These are phyloP conservation scores for Rhinolophus ferrumequinum DNA, from an alignment of 2,113 vertebrate genomes.

Conservation along the genomic window DNA sequence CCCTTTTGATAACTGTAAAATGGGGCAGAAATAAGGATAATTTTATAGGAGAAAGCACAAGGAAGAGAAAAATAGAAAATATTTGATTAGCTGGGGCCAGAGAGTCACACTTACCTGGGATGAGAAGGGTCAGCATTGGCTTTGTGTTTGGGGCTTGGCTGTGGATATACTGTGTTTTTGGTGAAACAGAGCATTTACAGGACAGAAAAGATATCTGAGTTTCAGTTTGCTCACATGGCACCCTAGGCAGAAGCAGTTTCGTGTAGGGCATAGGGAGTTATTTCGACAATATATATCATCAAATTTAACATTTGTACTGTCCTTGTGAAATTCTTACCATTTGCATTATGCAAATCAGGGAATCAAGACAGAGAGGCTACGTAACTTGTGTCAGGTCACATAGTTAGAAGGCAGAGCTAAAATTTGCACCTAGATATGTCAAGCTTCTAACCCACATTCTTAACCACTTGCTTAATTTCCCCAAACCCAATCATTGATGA, in stretches of 20 bases:
- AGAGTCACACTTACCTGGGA: background rate
- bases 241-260: background rate
- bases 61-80: background rate
- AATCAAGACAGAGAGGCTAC: background rate
- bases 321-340: background rate
- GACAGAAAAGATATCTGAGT: background rate
- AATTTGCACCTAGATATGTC: background rate
- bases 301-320: background rate
- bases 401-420: background rate
- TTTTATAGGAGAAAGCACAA: constrained; percentile 4
- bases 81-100: background rate
- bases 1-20: background rate
- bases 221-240: background rate
- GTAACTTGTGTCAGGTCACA: background rate
- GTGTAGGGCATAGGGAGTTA: background rate
- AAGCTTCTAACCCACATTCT: background rate
- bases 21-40: background rate
- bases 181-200: background rate
- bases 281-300: background rate
- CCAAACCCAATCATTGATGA: background rate
- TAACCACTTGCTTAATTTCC: background rate
- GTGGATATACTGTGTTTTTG: background rate
- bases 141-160: background rate
- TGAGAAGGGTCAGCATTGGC: background rate
- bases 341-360: background rate